These are phyloP conservation scores for Ephydatia muelleri DNA, from an alignment of 37 sponge, comb jelly and placozoan species.

Conservation along the genomic window DNA sequence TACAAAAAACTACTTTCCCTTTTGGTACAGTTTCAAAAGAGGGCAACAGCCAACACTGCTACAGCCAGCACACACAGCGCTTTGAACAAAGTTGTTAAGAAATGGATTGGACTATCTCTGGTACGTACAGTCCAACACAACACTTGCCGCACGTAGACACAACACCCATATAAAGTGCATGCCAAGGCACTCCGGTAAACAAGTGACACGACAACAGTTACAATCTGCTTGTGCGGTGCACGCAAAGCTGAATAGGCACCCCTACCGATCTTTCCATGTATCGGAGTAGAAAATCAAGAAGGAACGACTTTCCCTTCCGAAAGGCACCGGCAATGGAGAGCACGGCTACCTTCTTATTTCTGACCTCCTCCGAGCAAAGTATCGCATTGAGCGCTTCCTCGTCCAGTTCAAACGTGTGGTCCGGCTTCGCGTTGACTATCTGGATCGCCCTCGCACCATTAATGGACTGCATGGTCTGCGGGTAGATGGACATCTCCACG, in stretches of 20 bases:
- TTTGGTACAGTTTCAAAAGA: no score
- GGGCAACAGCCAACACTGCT: no score
- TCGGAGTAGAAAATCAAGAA: constrained; percentile 92
- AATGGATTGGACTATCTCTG: no score
- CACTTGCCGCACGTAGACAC: no score
- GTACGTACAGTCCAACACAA: no score
- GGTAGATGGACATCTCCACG: not conserved
- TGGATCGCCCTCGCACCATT: constrained; percentile 46
- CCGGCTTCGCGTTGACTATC: constrained; percentile 64
- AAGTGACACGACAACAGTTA: no score
- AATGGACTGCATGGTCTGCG: not conserved
- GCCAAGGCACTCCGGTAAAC: no score
- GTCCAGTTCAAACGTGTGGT: constrained; percentile 83
- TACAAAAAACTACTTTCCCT: no score
- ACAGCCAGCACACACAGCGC: no score
- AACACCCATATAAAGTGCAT: no score
- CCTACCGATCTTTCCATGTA: constrained; percentile 73
- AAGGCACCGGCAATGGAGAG: constrained; percentile 96
- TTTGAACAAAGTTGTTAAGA: no score
- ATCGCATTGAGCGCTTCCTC: constrained; percentile 67
- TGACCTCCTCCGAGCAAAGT: constrained; percentile 64
- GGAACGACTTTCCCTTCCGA: constrained; percentile 98
- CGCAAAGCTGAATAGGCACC: no score
- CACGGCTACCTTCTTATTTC: constrained; percentile 80
- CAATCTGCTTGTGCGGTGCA: not conserved